A percentile compares a stretch with the other conserved stretches of the same genome.
These are phyloP conservation scores for Gymnorhina tibicen DNA, from an alignment of 2,113 vertebrate species.

Conservation along the genomic window DNA sequence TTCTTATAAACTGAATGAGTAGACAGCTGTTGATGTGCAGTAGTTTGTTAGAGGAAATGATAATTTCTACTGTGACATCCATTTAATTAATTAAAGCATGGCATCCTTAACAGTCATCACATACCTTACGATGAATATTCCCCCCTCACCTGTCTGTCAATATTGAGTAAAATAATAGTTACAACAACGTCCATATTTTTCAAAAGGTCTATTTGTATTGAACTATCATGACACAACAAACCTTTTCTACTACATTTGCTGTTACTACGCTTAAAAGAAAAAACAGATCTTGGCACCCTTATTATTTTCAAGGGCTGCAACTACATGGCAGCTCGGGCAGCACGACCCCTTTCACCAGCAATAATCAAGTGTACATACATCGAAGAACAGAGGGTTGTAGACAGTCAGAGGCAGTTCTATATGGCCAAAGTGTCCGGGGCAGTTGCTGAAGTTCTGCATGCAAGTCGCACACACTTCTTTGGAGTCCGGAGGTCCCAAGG, in stretches of 20 bases:
- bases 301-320: not conserved
- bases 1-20: not conserved
- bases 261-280: not conserved
- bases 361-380: slow-evolving; percentile 55
- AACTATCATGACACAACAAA: not conserved
- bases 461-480: slow-evolving; percentile 93
- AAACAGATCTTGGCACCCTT: not conserved
- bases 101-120: not conserved
- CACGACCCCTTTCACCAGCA: not conserved
- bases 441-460: slow-evolving; percentile 87
- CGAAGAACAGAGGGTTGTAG: slow-evolving; percentile 94
- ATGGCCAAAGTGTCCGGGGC: slow-evolving; percentile 91
- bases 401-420: slow-evolving; percentile 89
- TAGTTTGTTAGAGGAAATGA: not conserved
- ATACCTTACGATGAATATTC: not conserved
- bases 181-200: not conserved
- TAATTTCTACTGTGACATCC: not conserved
- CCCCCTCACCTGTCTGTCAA: not conserved
- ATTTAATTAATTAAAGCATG: not conserved
- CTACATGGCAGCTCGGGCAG: not conserved
- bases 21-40: not conserved
- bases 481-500: slow-evolving; percentile 86
- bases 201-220: not conserved
- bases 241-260: not conserved
- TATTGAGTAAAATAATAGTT: not conserved